Evolutionary conservation across 1,140 invertebrate genomes (phyloP), one percentile per base, ranked within the genome.

Genomic region (Sipha flava): DNA sequence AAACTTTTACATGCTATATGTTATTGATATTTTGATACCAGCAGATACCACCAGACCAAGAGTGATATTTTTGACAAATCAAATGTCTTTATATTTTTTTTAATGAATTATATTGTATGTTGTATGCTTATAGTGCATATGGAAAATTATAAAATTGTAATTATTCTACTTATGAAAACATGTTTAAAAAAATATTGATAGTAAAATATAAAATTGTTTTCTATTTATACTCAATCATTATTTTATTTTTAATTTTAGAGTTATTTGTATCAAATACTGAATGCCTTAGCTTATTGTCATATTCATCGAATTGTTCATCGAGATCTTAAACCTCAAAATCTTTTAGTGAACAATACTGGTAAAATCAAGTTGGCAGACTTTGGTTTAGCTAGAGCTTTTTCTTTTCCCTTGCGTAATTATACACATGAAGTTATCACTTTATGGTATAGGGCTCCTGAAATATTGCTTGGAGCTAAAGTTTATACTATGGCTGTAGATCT

Each of bases 391-490:
- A 87, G 95, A 80, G 90, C 91, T 6, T 95, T 96, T 86, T 91
- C 90, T 52, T 86, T 97, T 31, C 95, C 95, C 9, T 89, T 95
- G 80, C 87, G 93, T 59, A 90, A 91, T 3, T 97, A 95, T 83
- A 97, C 95, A 0, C 95, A 97, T 86, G 95, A 98, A 88, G 96
- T 98, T 10, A 92, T 98, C 0, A 98, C 97, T 7, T 88, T 99
- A 59, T 98, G 96, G 96, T 98, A 99, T 87, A 88, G 96, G 82
- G 94, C 97, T 6, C 97, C 97, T 3, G 97, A 99, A 87, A 94
- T 99, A 83, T 87, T 99, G 59, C 87, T 99, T 7, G 96, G 96
- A 23, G 90, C 92, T 29, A 94, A 95, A 85, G 90, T 92, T 82
- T 98, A 98, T 85, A 92, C 93, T 9, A 93, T 93, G 9, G 90